These are phyloP conservation scores for Chondrosia reniformis DNA, from an alignment of 37 sponge, comb jelly and placozoan genomes.

Conservation along the genomic window DNA sequence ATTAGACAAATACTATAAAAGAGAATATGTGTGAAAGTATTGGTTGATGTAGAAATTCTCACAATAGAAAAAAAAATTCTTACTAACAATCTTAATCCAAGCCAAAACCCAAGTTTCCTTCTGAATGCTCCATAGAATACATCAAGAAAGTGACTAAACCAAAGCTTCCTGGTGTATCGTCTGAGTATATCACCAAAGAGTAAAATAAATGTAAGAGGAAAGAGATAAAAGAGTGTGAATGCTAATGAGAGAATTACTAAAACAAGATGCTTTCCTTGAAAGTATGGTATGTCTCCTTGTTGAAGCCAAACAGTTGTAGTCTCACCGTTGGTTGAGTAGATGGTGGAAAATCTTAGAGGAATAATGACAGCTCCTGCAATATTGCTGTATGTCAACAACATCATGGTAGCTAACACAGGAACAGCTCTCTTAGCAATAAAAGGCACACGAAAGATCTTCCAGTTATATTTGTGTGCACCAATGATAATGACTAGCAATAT, in stretches of 20 bases:
- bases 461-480: not conserved
- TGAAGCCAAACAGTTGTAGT: not conserved
- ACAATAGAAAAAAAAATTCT: not conserved
- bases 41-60: no score
- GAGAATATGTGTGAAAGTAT: no score
- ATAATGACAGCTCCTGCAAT: slow-evolving; percentile 8
- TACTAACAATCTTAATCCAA: slow-evolving; percentile 4
- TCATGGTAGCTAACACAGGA: slow-evolving; percentile 32
- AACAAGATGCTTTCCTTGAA: slow-evolving; percentile 3
- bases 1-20: no score
- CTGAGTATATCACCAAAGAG: slow-evolving; percentile 4
- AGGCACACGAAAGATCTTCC: not conserved
- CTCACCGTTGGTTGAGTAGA: not conserved
- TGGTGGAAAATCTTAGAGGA: not conserved
- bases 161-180: not conserved
- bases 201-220: slow-evolving; percentile 20
- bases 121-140: not conserved
- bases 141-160: slow-evolving; percentile 18
- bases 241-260: not conserved
- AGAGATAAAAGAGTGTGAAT: not conserved
- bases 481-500: slow-evolving; percentile 24
- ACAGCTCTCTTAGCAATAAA: slow-evolving; percentile 16
- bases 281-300: not conserved
- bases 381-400: slow-evolving; percentile 20
- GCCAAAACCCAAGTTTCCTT: not conserved